phyloP scores from a whole-genome alignment of 2,888 invertebrate species.

The Heliconius hortense region DNA sequence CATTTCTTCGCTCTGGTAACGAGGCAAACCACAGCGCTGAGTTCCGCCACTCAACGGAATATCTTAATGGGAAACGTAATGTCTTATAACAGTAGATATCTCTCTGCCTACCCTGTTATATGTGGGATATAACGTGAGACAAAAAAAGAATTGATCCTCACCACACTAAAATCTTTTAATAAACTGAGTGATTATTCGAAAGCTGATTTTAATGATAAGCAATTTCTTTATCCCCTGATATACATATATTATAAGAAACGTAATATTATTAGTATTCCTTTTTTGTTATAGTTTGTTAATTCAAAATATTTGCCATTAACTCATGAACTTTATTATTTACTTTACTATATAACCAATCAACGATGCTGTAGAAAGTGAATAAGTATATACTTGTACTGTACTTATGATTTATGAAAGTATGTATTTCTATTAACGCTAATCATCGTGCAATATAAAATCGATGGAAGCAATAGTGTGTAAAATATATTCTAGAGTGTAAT shows the following conservation, averaged over 20 bases:
- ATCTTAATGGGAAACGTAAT: too few relatives aligned
- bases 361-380: background rate
- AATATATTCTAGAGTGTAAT: constrained; percentile 28
- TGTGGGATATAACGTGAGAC: too few relatives aligned
- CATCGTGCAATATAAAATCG: constrained; percentile 21
- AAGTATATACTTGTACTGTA: background rate
- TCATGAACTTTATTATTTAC: background rate
- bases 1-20: too few relatives aligned
- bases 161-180: too few relatives aligned
- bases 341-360: background rate
- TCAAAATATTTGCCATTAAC: background rate
- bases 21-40: too few relatives aligned
- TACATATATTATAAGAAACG: too few relatives aligned
- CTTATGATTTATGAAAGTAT: background rate
- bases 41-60: too few relatives aligned
- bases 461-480: constrained; percentile 28
- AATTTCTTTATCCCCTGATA: background rate
- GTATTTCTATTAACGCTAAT: constrained; percentile 12
- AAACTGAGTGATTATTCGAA: background rate
- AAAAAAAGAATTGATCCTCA: too few relatives aligned
- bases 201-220: background rate
- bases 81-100: too few relatives aligned
- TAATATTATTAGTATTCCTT: too few relatives aligned
- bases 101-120: too few relatives aligned
- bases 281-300: too few relatives aligned